Evolutionary conservation across 2,113 vertebrate genomes (phyloP), one percentile per base, ranked within the genome.

Genomic region (Rhagologus leucostigma): DNA sequence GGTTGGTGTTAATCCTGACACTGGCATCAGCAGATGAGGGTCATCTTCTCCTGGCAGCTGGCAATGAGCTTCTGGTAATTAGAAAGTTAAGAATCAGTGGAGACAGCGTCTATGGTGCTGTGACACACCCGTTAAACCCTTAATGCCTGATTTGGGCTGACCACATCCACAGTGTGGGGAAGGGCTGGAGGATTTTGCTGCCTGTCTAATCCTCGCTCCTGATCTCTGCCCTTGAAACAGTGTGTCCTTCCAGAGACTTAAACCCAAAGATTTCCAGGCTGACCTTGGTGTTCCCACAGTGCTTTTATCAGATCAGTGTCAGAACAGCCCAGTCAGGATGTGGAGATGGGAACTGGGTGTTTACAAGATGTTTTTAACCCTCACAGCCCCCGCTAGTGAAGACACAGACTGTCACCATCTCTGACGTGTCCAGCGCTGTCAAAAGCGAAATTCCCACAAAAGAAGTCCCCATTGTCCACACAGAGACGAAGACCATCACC

Each of bases 401-500:
- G 98, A 99, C 98, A 19, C 99, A 99, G 97, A 99, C 98, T 3
- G 98, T 99, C 98, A 99, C 99, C 94, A 99, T 99, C 97, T 99
- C 99, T 7, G 99, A 99, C 9, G 95, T 99, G 80, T 98, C 98
- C 97, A 98, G 98, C 32, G 97, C 98, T 24, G 60, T 97, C 84
- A 98, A 99, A 96, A 98, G 98, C 14, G 98, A 98, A 87, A 98
- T 99, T 84, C 97, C 98, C 94, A 99, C 98, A 23, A 99, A 98
- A 97, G 99, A 99, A 23, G 97, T 99, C 29, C 99, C 99, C 15
- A 98, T 99, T 24, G 98, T 99, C 90, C 99, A 99, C 96, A 99
- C 99, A 0, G 99, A 99, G 96, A 99, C 99, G 21, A 99, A 99
- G 98, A 99, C 99, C 95, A 99, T 99, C 98, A 99, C 99, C 17